Conservation (phyloP, 2,888 invertebrate species). For the Crocallis elinguaria region DNA sequence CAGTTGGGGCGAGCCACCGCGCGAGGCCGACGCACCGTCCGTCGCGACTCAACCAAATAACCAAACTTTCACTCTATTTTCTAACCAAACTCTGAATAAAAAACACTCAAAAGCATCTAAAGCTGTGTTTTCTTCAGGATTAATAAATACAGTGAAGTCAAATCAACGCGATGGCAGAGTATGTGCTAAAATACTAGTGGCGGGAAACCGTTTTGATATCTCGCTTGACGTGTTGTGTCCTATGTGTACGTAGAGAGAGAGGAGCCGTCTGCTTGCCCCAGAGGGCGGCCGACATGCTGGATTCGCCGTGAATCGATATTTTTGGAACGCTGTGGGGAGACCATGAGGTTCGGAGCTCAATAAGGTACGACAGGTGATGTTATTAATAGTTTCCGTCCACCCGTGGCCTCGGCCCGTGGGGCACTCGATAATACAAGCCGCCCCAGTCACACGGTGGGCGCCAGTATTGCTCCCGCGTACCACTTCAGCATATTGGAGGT, state of each 20-base stretch:
- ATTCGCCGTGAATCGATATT: conserved; percentile 84
- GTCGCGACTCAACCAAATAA: conserved; percentile 56
- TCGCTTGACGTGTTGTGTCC: conserved; percentile 83
- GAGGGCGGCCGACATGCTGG: conserved; percentile 84
- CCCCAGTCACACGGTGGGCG: conserved; percentile 57
- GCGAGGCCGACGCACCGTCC: conserved; percentile 62
- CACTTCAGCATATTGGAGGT: conserved; percentile 28
- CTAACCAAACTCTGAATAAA: conserved; percentile 59
- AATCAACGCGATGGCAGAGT: conserved; percentile 46
- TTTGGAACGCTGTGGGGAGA: conserved; percentile 80
- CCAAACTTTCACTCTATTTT: conserved; percentile 78
- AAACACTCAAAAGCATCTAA: conserved; percentile 40
- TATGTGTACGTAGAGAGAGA: conserved; percentile 82
- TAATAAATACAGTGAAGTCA: conserved; percentile 28
- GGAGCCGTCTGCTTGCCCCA: conserved; percentile 81
- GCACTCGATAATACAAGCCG: conserved; percentile 35
- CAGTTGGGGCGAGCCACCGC: conserved; percentile 78
- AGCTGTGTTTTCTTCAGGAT: conserved; percentile 45
- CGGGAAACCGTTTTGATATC: conserved; percentile 84
- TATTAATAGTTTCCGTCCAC: conserved; percentile 53
- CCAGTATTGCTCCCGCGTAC: conserved; percentile 39
- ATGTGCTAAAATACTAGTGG: conserved; percentile 80
- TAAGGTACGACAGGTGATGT: conserved; percentile 77
- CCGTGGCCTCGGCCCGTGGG: conserved; percentile 37
- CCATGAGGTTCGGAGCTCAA: conserved; percentile 78